Evolutionary conservation across 2,888 invertebrate genomes (phyloP).

Genomic region (Reticulitermes lucifugus): DNA sequence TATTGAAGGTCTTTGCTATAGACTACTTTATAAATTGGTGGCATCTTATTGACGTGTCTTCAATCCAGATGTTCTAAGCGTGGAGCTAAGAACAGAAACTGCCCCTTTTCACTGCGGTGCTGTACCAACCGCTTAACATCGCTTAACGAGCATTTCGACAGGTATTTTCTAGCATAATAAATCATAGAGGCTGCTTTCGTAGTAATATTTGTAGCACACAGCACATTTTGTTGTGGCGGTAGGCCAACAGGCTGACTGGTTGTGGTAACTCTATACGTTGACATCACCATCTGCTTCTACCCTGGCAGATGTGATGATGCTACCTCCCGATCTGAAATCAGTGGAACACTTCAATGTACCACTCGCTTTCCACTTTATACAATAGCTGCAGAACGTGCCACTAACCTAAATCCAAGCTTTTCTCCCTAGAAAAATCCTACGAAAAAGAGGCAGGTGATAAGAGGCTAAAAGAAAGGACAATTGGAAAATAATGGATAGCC

Average conservation of each 20-base stretch:
- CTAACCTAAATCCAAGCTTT: slow-evolving; percentile 37
- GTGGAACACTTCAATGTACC: slow-evolving; percentile 1
- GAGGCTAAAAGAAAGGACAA: slow-evolving; percentile 29
- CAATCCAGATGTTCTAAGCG: neutral
- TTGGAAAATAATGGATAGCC: slow-evolving; percentile 20
- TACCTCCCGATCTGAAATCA: slow-evolving; percentile 21
- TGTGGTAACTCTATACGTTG: neutral
- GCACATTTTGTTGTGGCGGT: neutral
- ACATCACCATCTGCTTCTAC: slow-evolving; percentile 5
- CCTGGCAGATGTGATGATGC: slow-evolving; percentile 5
- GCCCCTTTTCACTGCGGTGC: neutral
- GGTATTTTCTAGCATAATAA: neutral
- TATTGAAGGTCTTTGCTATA: neutral
- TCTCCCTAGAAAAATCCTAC: slow-evolving; percentile 29
- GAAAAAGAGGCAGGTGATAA: slow-evolving; percentile 30
- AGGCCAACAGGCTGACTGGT: neutral
- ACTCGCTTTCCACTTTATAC: slow-evolving; percentile 2
- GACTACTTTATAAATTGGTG: neutral
- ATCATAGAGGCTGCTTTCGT: neutral
- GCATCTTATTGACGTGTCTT: neutral
- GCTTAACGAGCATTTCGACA: neutral
- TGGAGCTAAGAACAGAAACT: neutral
- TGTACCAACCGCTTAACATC: neutral
- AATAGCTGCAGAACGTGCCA: slow-evolving; percentile 14
- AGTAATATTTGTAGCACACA: neutral